phyloP scores from a whole-genome alignment of 1,140 invertebrate species.

The Camponotus floridanus region DNA sequence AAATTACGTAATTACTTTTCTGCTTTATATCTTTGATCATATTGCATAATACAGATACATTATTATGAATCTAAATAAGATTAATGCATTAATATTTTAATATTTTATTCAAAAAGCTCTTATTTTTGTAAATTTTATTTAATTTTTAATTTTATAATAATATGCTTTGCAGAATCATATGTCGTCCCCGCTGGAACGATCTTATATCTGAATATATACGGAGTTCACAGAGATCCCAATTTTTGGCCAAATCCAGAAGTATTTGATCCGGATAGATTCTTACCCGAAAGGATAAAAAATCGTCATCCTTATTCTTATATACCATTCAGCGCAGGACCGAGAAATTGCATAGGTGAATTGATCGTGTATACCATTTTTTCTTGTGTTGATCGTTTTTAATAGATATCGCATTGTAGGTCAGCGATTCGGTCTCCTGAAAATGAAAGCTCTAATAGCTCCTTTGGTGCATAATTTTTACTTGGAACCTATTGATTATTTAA shows the following conservation, averaged over 20 bases:
- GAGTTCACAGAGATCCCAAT: conserved; percentile 89
- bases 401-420: too few species aligned
- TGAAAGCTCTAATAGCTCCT: too few species aligned
- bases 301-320: conserved; percentile 88
- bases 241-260: conserved; percentile 91
- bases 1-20: conserved; percentile 51
- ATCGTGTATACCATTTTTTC: not conserved
- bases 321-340: conserved; percentile 91
- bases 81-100: not conserved
- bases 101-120: not conserved
- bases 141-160: not conserved
- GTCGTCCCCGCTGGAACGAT: conserved; percentile 76
- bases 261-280: conserved; percentile 93
- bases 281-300: conserved; percentile 85
- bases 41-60: too few species aligned
- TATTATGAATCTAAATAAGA: too few species aligned
- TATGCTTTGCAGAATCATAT: conserved; percentile 73
- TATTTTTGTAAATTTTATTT: too few species aligned
- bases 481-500: too few species aligned
- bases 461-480: too few species aligned
- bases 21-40: conserved; percentile 36
- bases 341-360: conserved; percentile 91
- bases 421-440: too few species aligned
- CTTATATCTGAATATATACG: conserved; percentile 85
- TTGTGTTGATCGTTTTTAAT: not conserved